A percentile compares a stretch with the other conserved stretches of the same genome.
These are phyloP conservation scores for Allophyes oxyacanthae DNA, from an alignment of 2,888 invertebrate species.

Conservation along the genomic window DNA sequence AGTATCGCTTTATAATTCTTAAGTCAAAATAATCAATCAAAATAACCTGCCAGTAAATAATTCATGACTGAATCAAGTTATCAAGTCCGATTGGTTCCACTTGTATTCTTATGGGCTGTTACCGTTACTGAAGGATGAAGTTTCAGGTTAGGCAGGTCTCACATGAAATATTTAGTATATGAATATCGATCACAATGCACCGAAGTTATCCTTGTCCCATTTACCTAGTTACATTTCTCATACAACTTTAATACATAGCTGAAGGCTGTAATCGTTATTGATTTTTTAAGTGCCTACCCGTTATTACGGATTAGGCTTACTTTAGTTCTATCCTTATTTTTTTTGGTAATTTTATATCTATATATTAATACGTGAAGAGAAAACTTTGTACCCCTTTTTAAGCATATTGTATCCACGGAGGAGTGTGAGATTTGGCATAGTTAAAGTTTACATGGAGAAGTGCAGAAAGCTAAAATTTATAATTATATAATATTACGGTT, in stretches of 20 bases:
- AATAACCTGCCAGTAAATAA: not conserved
- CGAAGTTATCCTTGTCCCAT: slow-evolving; percentile 62
- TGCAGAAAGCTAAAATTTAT: too few relatives aligned
- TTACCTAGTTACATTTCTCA: slow-evolving; percentile 57
- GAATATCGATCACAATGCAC: slow-evolving; percentile 45
- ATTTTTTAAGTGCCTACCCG: not conserved
- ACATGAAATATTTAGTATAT: slow-evolving; percentile 29
- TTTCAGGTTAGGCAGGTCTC: not conserved
- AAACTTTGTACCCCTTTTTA: too few relatives aligned
- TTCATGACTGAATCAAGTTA: not conserved
- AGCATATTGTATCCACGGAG: too few relatives aligned
- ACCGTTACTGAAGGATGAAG: not conserved
- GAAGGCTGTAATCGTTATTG: slow-evolving; percentile 28
- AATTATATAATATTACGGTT: too few relatives aligned
- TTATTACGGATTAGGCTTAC: not conserved
- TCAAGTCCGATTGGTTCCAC: not conserved
- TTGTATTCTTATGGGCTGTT: not conserved
- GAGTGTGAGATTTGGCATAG: too few relatives aligned
- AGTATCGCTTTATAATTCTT: too few relatives aligned
- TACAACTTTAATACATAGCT: slow-evolving; percentile 35
- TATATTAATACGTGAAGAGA: too few relatives aligned
- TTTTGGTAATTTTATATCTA: not conserved
- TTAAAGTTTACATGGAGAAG: too few relatives aligned
- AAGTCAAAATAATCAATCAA: too few relatives aligned
- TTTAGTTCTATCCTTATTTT: not conserved